Conservation (phyloP, 2,797 vertebrate genomes). For the Hozukius guyotensis region DNA sequence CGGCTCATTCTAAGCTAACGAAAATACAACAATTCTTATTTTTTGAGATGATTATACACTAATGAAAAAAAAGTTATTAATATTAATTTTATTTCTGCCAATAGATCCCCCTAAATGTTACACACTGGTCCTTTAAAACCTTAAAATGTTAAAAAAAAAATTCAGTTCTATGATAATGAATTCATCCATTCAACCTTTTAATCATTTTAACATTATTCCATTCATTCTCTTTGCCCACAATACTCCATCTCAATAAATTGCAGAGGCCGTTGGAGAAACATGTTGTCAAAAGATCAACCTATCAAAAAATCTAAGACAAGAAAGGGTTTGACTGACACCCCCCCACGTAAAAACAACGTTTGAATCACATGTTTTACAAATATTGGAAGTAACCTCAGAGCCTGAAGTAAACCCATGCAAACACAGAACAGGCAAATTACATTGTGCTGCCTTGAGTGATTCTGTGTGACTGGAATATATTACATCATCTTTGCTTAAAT, state of each 20-base stretch:
- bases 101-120: too few relatives aligned
- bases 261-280: neutral
- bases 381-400: neutral
- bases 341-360: neutral
- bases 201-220: neutral
- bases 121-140: too few relatives aligned
- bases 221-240: neutral
- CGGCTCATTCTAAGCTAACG: accelerated
- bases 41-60: too few relatives aligned
- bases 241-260: neutral
- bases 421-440: neutral
- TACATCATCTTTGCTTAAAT: neutral
- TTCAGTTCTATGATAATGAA: neutral
- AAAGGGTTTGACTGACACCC: neutral
- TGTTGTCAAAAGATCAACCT: neutral
- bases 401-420: neutral
- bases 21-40: too few relatives aligned
- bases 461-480: neutral
- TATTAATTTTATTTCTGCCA: too few relatives aligned
- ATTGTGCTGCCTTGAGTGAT: neutral
- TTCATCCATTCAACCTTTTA: neutral
- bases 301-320: neutral
- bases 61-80: too few relatives aligned
- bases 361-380: neutral
- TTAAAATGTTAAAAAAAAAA: too few relatives aligned